Evolutionary conservation across 2,797 vertebrate species (phyloP).

Genomic region (Spea hammondii): DNA sequence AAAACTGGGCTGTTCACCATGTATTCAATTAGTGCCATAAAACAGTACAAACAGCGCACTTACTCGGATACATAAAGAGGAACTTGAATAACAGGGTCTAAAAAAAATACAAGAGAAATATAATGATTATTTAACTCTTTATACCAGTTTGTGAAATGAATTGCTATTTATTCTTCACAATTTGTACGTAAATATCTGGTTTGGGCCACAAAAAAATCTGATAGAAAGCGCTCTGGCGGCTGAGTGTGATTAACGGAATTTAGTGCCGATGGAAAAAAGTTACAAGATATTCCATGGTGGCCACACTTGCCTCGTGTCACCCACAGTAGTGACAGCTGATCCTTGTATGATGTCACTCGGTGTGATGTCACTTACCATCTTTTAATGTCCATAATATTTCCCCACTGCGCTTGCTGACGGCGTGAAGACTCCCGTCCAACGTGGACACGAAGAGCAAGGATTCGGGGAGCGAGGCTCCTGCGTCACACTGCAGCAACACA

Average conservation of each 20-base stretch:
- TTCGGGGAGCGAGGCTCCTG: constrained; percentile 74
- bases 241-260: too few species aligned
- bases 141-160: too few species aligned
- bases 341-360: too few species aligned
- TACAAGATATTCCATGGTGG: too few species aligned
- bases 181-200: too few species aligned
- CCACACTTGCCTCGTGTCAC: background rate
- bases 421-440: constrained; percentile 88
- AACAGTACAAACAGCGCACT: constrained; percentile 54
- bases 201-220: too few species aligned
- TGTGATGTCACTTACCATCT: constrained; percentile 73
- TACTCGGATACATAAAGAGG: constrained; percentile 86
- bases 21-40: too few species aligned
- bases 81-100: constrained; percentile 92
- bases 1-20: too few species aligned
- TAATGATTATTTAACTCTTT: too few species aligned
- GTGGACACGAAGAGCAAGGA: constrained; percentile 89
- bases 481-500: constrained; percentile 37
- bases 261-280: too few species aligned
- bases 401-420: constrained; percentile 87
- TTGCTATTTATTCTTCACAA: too few species aligned
- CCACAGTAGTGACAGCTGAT: background rate
- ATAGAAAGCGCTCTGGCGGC: too few species aligned
- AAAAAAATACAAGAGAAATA: constrained; percentile 48
- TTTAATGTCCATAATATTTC: constrained; percentile 90